These are phyloP conservation scores for Emydocephalus ijimae DNA, from an alignment of 2,113 vertebrate species.

Conservation along the genomic window DNA sequence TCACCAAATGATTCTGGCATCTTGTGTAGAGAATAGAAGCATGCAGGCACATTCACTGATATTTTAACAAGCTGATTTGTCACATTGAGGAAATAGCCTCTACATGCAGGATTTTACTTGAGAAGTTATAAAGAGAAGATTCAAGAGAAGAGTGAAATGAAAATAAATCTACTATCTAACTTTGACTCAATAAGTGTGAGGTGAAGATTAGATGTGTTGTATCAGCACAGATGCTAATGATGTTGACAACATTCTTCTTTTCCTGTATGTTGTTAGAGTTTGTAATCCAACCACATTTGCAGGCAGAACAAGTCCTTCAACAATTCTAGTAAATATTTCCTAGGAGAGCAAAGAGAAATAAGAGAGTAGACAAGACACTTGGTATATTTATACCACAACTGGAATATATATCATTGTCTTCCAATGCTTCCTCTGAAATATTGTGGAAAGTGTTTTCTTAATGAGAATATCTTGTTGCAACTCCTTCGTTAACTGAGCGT, in stretches of 20 bases:
- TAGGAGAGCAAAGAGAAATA: neutral
- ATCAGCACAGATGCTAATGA: neutral
- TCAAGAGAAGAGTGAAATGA: neutral
- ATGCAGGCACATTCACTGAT: neutral
- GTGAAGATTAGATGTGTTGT: neutral
- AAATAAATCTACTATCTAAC: neutral
- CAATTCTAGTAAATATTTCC: neutral
- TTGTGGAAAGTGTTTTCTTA: neutral
- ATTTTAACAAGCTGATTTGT: neutral
- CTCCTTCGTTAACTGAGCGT: neutral
- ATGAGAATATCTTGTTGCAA: neutral
- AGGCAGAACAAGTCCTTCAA: neutral
- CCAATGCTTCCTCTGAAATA: neutral
- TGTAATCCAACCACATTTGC: neutral
- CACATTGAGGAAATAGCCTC: neutral
- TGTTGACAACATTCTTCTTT: neutral
- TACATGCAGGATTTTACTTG: neutral
- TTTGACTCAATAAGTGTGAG: neutral
- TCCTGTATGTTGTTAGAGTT: neutral
- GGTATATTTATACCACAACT: neutral
- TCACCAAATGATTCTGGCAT: neutral
- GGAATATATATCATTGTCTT: neutral
- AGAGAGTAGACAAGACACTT: neutral
- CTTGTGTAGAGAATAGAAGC: neutral
- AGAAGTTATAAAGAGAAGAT: neutral